A percentile compares a stretch with the other conserved stretches of the same genome.
These are phyloP conservation scores for Oscheius sp. DNA, from an alignment of 2,888 invertebrate genomes.

Conservation along the genomic window DNA sequence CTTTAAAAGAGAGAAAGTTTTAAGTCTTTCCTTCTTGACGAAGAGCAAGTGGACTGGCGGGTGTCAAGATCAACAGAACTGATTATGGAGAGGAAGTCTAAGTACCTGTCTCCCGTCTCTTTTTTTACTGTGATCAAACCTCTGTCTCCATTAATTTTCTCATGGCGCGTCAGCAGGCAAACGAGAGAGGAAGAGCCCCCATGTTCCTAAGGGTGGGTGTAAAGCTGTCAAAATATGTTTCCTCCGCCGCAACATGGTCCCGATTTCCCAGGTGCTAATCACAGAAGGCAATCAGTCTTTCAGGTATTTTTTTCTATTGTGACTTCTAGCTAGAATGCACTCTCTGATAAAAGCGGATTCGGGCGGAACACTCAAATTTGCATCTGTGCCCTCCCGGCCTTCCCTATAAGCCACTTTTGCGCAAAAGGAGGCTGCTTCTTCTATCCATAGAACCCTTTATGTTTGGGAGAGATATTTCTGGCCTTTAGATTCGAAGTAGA, in stretches of 20 bases:
- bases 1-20: too few species aligned
- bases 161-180: conserved; percentile 18
- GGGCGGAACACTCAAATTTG: conserved; percentile 23
- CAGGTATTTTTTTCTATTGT: conserved; percentile 4
- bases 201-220: conserved; percentile 18
- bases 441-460: too few species aligned
- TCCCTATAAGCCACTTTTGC: conserved; percentile 22
- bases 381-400: conserved; percentile 15
- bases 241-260: conserved; percentile 29
- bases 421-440: not conserved
- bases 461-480: too few species aligned
- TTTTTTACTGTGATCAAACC: not conserved
- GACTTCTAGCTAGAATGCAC: not conserved
- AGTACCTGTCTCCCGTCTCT: conserved; percentile 2
- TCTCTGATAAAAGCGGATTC: not conserved
- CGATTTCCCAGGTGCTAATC: not conserved
- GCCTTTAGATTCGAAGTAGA: too few species aligned
- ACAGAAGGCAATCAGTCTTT: conserved; percentile 16
- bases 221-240: conserved; percentile 37
- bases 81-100: not conserved
- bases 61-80: not conserved
- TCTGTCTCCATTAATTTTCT: conserved; percentile 25
- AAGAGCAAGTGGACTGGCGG: not conserved
- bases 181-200: conserved; percentile 3
- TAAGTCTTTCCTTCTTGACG: not conserved